Percentiles rank a stretch among this genome's conserved stretches.
Evolutionary conservation across 2,113 vertebrate species (phyloP).

Genomic region (Hemicordylus capensis): DNA sequence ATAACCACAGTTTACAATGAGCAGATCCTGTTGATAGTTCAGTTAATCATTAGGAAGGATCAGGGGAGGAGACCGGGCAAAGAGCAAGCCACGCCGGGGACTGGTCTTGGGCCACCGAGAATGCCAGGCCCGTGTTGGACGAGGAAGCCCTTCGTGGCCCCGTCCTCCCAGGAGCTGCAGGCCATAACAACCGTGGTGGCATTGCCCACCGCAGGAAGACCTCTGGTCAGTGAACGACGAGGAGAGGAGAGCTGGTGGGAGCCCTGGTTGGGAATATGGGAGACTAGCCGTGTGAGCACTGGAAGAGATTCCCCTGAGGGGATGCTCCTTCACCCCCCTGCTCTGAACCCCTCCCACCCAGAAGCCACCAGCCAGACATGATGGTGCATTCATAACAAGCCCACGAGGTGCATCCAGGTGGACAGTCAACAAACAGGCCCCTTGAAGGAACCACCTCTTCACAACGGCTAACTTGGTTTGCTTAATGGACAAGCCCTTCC

Average conservation of each 20-base stretch:
- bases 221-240: not conserved
- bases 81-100: not conserved
- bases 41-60: conserved; percentile 49
- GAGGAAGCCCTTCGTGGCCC: not conserved
- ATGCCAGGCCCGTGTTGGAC: not conserved
- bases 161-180: not conserved
- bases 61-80: not conserved
- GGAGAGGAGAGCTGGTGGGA: too few species aligned
- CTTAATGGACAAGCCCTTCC: too few species aligned
- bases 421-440: not conserved
- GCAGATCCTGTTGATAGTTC: conserved; percentile 24
- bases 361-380: not conserved
- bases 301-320: too few species aligned
- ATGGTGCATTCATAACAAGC: not conserved
- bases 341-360: too few species aligned
- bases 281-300: too few species aligned
- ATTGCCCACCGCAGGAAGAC: not conserved
- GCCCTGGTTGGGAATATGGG: too few species aligned
- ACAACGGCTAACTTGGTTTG: too few species aligned
- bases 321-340: not conserved
- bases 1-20: conserved; percentile 24
- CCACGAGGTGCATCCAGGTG: not conserved
- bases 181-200: not conserved
- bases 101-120: not conserved
- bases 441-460: too few species aligned